Evolutionary conservation across 2,888 invertebrate genomes (phyloP).

Genomic region (Watsonalla cultraria): DNA sequence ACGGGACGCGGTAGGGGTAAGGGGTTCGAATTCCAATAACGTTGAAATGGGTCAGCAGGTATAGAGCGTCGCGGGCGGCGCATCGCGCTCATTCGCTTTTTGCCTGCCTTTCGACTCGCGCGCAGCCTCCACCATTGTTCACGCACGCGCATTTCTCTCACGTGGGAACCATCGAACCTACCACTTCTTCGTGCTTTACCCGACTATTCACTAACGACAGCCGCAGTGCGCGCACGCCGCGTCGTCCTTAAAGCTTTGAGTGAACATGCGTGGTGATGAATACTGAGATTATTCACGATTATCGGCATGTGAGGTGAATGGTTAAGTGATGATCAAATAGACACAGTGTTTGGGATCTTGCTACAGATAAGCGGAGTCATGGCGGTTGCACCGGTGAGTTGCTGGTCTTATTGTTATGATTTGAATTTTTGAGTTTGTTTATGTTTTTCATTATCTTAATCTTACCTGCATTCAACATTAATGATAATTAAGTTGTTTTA

Average conservation of each 20-base stretch:
- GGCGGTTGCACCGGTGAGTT: slow-evolving; percentile 59
- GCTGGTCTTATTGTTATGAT: slow-evolving; percentile 6
- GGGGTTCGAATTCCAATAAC: slow-evolving; percentile 34
- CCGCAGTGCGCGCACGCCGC: slow-evolving; percentile 50
- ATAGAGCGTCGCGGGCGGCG: slow-evolving; percentile 34
- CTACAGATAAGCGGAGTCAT: slow-evolving; percentile 55
- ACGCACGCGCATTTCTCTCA: slow-evolving; percentile 66
- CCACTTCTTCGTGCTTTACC: slow-evolving; percentile 63
- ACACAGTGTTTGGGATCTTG: slow-evolving; percentile 54
- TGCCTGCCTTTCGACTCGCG: slow-evolving; percentile 76
- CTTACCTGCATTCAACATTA: no score
- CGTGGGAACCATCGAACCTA: slow-evolving; percentile 68
- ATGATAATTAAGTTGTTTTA: no score
- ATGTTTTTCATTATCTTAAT: not conserved
- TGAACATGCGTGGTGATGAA: slow-evolving; percentile 35
- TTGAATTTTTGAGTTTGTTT: not conserved
- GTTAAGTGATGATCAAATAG: slow-evolving; percentile 68
- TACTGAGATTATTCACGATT: slow-evolving; percentile 34
- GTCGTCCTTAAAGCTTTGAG: slow-evolving; percentile 35
- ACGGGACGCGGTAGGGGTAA: slow-evolving; percentile 6
- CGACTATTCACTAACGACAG: slow-evolving; percentile 46
- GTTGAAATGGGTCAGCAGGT: slow-evolving; percentile 73
- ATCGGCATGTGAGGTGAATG: slow-evolving; percentile 47
- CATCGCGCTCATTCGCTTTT: slow-evolving; percentile 71
- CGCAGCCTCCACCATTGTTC: slow-evolving; percentile 69